A percentile compares a stretch with the other conserved stretches of the same genome.
phyloP scores from a whole-genome alignment of 1,140 invertebrate species.

The Oncopodura yosiiana region DNA sequence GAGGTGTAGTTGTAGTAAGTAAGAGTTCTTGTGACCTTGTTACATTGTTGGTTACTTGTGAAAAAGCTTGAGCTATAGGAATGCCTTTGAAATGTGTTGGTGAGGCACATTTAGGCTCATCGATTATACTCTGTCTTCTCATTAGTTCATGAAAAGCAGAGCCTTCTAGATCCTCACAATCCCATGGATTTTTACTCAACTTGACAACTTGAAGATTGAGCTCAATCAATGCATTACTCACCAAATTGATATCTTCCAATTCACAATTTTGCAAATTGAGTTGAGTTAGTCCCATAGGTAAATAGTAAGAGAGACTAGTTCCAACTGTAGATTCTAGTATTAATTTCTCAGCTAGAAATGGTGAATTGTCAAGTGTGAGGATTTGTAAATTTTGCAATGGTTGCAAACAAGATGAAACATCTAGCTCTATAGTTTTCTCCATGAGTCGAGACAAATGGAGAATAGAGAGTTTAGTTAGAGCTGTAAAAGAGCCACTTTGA shows the following conservation, averaged over 20 bases:
- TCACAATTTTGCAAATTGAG: constrained; percentile 51
- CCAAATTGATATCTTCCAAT: constrained; percentile 19
- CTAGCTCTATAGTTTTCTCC: constrained; percentile 42
- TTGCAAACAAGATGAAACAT: constrained; percentile 43
- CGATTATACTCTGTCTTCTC: constrained; percentile 12
- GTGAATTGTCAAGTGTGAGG: constrained; percentile 63
- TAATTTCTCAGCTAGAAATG: constrained; percentile 55
- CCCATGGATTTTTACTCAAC: constrained; percentile 43
- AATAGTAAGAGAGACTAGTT: constrained; percentile 41
- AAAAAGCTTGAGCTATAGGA: constrained; percentile 5
- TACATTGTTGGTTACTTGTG: neutral
- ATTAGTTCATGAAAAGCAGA: constrained; percentile 21
- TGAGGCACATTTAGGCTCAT: constrained; percentile 28
- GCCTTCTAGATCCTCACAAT: constrained; percentile 36
- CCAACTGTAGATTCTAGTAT: constrained; percentile 49
- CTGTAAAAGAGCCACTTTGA: constrained; percentile 54
- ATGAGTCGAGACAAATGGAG: constrained; percentile 58
- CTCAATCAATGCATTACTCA: constrained; percentile 19
- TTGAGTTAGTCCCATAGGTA: constrained; percentile 44
- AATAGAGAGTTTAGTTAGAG: constrained; percentile 50
- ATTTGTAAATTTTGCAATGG: constrained; percentile 56
- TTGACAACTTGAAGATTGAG: constrained; percentile 45
- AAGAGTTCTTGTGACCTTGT: constrained; percentile 7
- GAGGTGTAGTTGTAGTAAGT: constrained; percentile 9
- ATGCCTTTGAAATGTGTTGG: constrained; percentile 26